Evolutionary conservation across 1,140 invertebrate species (phyloP).

Genomic region (Saccostrea cuccullata): DNA sequence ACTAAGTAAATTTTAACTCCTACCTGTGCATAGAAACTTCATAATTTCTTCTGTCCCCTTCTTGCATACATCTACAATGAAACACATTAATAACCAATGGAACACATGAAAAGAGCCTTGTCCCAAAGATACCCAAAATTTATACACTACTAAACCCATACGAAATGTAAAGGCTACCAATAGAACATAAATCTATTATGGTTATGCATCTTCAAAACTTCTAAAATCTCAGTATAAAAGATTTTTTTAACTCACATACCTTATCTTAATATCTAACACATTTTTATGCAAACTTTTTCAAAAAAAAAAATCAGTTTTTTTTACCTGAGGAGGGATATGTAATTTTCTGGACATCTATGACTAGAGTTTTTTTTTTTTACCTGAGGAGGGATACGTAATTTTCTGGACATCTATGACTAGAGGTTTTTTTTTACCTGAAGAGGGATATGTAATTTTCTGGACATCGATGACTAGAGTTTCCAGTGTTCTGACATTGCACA

Average conservation of each 20-base stretch:
- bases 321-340: slow-evolving; percentile 82
- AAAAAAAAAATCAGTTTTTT: too few species aligned
- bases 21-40: slow-evolving; percentile 82
- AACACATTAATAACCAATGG: background rate
- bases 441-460: slow-evolving; percentile 83
- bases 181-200: too few species aligned
- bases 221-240: too few species aligned
- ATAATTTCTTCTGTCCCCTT: slow-evolving; percentile 84
- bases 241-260: too few species aligned
- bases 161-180: too few species aligned
- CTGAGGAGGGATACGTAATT: slow-evolving; percentile 83
- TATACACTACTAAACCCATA: too few species aligned
- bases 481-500: slow-evolving; percentile 68
- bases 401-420: slow-evolving; percentile 83
- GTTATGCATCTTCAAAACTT: too few species aligned
- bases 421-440: too few species aligned
- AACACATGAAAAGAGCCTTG: too few species aligned
- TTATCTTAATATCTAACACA: too few species aligned
- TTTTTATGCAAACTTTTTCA: too few species aligned
- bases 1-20: slow-evolving; percentile 40
- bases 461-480: slow-evolving; percentile 82
- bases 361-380: slow-evolving; percentile 80
- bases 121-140: too few species aligned
- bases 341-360: slow-evolving; percentile 83
- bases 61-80: slow-evolving; percentile 79